Percentiles rank a stretch among this genome's conserved stretches.
Evolutionary conservation across 2,888 invertebrate species (phyloP).

Genomic region (Electrophaes corylata): DNA sequence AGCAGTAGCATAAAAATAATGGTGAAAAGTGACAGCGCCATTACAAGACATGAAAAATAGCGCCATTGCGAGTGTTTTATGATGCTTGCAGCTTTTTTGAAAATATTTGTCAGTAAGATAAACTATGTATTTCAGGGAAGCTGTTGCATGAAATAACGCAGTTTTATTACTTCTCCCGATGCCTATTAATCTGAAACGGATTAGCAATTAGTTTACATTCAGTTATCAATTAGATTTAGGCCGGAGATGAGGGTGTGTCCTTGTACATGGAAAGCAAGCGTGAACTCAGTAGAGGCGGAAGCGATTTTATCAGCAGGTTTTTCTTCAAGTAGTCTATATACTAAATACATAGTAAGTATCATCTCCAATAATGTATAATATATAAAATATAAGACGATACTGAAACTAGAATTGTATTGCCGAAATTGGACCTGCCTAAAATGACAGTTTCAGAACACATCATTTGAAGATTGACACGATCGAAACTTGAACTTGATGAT

Average conservation of each 20-base stretch:
- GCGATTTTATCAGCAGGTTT: neutral
- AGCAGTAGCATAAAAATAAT: too few species aligned
- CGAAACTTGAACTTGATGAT: too few species aligned
- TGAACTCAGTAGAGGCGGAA: neutral
- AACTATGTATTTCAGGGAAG: constrained; percentile 20
- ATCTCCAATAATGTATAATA: too few species aligned
- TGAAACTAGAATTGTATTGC: too few species aligned
- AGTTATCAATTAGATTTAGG: constrained; percentile 36
- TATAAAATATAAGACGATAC: too few species aligned
- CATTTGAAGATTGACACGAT: too few species aligned
- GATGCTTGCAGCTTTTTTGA: neutral
- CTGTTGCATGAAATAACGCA: constrained; percentile 33
- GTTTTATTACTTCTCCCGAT: constrained; percentile 29
- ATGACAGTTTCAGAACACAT: too few species aligned
- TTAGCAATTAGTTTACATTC: constrained; percentile 39
- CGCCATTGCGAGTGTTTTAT: neutral
- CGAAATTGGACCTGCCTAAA: too few species aligned
- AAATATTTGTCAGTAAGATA: neutral
- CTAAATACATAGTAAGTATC: too few species aligned
- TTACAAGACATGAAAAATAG: too few species aligned
- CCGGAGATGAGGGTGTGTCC: constrained; percentile 7
- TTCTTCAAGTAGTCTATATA: too few species aligned
- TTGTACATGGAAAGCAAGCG: neutral
- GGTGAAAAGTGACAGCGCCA: too few species aligned
- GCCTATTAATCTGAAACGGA: constrained; percentile 32